Conservation (phyloP, 1,140 invertebrate genomes). For the Drosophila sturtevanti region DNA sequence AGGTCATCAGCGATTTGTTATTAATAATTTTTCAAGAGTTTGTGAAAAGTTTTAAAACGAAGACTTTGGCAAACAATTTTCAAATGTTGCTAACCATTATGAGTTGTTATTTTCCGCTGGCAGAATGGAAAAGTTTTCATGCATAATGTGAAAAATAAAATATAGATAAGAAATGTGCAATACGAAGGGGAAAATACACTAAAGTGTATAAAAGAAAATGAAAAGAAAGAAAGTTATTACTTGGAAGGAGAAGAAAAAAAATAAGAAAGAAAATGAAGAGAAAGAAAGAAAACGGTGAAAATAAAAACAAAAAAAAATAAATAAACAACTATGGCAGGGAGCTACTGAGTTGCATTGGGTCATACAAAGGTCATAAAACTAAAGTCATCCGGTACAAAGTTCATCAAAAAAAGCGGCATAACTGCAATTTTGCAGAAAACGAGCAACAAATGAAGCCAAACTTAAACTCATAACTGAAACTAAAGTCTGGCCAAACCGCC, state of each 20-base stretch:
- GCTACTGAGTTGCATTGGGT: neutral
- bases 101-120: conserved; percentile 19
- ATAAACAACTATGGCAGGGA: neutral
- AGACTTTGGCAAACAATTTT: conserved; percentile 63
- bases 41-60: conserved; percentile 1
- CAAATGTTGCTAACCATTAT: conserved; percentile 41
- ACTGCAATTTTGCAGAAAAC: conserved; percentile 27
- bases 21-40: neutral
- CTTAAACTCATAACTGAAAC: conserved; percentile 1
- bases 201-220: neutral
- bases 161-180: neutral
- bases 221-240: conserved; percentile 1
- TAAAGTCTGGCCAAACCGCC: conserved; percentile 24
- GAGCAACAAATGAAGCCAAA: conserved; percentile 20
- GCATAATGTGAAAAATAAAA: conserved; percentile 17
- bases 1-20: conserved; percentile 1
- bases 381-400: conserved; percentile 50
- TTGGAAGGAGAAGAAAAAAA: neutral
- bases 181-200: conserved; percentile 16
- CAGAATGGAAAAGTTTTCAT: conserved; percentile 14
- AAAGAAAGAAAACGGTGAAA: neutral
- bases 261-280: neutral
- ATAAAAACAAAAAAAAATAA: conserved; percentile 4
- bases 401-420: conserved; percentile 58
- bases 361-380: conserved; percentile 9